phyloP scores from a whole-genome alignment of 2,113 vertebrate species.

The Melanostigma gelatinosum region DNA sequence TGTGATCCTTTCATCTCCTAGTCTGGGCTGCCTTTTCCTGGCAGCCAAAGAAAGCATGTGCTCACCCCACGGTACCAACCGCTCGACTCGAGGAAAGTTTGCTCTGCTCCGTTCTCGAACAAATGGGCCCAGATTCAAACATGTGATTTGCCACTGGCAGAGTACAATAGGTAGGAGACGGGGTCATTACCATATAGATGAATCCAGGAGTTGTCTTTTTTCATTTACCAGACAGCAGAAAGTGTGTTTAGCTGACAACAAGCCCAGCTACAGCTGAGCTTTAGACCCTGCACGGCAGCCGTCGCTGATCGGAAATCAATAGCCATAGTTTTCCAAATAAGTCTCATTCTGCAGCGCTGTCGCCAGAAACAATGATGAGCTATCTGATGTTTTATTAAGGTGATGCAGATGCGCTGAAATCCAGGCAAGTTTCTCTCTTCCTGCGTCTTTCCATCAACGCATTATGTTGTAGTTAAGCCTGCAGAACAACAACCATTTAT shows the following conservation, averaged over 20 bases:
- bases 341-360: constrained; percentile 69
- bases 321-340: constrained; percentile 76
- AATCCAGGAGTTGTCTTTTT: constrained; percentile 78
- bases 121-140: constrained; percentile 75
- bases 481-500: constrained; percentile 53
- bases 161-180: constrained; percentile 72
- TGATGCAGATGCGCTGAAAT: constrained; percentile 48
- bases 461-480: constrained; percentile 25
- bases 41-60: constrained; percentile 78
- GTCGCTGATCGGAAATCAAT: constrained; percentile 82
- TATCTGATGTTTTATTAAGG: constrained; percentile 55
- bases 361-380: constrained; percentile 62
- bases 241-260: constrained; percentile 69
- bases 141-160: constrained; percentile 71
- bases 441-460: constrained; percentile 23
- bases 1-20: constrained; percentile 82
- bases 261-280: constrained; percentile 43
- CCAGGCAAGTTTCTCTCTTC: background rate
- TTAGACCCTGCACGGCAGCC: constrained; percentile 60
- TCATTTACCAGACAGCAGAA: constrained; percentile 75
- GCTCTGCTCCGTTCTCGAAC: constrained; percentile 61
- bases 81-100: constrained; percentile 71
- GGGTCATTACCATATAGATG: constrained; percentile 85
- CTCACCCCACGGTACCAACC: constrained; percentile 69
- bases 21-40: constrained; percentile 77